Evolutionary conservation across 2,797 vertebrate genomes (phyloP).

Genomic region (Sebastes cheni): DNA sequence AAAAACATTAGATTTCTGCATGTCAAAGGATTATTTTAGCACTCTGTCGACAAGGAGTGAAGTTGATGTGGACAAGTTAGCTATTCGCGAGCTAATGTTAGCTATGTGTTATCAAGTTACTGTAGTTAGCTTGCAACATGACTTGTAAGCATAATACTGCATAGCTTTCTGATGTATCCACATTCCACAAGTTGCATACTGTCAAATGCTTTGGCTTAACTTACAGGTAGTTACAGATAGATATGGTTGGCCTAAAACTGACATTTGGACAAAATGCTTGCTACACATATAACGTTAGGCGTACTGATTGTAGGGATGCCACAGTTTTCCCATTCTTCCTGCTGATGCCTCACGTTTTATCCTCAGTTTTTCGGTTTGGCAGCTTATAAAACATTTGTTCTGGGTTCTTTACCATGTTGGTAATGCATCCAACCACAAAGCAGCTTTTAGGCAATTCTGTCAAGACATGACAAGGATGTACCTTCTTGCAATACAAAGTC

Average conservation of each 20-base stretch:
- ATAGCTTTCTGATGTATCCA: not conserved
- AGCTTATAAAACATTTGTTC: not conserved
- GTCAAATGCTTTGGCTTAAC: not conserved
- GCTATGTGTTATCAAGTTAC: not conserved
- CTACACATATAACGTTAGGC: not conserved
- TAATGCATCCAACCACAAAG: too few relatives aligned
- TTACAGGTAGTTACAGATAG: not conserved
- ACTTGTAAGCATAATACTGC: not conserved
- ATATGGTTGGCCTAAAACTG: not conserved
- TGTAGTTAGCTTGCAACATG: not conserved
- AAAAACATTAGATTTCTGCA: not conserved
- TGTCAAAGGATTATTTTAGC: not conserved
- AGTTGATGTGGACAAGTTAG: not conserved
- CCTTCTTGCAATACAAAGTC: too few relatives aligned
- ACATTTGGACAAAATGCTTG: not conserved
- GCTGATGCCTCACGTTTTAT: not conserved
- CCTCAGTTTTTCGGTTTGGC: not conserved
- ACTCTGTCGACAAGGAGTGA: not conserved
- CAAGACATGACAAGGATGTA: too few relatives aligned
- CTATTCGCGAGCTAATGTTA: not conserved
- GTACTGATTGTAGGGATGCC: rapidly evolving
- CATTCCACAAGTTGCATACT: not conserved
- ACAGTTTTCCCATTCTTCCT: not conserved
- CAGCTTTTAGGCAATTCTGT: too few relatives aligned
- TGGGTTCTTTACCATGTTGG: too few relatives aligned